Conservation (phyloP, 2,888 invertebrate genomes). For the Odiellus spinosus region DNA sequence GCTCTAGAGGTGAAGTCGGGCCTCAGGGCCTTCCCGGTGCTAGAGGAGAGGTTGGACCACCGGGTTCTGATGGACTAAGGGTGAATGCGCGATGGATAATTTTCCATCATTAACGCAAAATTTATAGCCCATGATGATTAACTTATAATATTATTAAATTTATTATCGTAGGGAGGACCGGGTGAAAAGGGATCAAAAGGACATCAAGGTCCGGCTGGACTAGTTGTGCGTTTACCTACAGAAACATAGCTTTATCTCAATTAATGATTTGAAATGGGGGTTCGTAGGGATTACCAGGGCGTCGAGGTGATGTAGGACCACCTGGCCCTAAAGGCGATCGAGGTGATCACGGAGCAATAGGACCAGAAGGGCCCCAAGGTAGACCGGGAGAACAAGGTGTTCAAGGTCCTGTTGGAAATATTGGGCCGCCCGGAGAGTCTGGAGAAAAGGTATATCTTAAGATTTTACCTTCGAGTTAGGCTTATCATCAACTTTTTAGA, state of each 20-base stretch:
- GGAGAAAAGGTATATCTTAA: slow-evolving; percentile 15
- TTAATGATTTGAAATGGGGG: too few species aligned
- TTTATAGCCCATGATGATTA: too few species aligned
- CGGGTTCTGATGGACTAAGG: slow-evolving; percentile 24
- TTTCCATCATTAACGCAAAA: too few species aligned
- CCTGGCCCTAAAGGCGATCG: slow-evolving; percentile 60
- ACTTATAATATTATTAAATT: too few species aligned
- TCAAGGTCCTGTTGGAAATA: slow-evolving; percentile 25
- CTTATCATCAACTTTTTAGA: too few species aligned
- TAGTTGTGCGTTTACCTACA: slow-evolving; percentile 41
- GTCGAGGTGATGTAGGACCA: slow-evolving; percentile 46
- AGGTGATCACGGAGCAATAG: slow-evolving; percentile 47
- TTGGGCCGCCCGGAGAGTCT: slow-evolving; percentile 56
- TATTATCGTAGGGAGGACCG: slow-evolving; percentile 20
- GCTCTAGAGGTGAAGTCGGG: slow-evolving; percentile 27
- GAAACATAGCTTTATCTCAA: too few species aligned
- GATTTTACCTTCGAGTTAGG: too few species aligned
- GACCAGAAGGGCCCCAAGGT: slow-evolving; percentile 53
- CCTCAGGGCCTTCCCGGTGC: slow-evolving; percentile 40
- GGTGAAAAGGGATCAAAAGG: slow-evolving; percentile 54
- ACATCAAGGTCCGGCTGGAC: slow-evolving; percentile 49
- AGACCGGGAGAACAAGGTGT: slow-evolving; percentile 22
- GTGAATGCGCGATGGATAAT: slow-evolving; percentile 9
- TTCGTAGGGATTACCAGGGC: slow-evolving; percentile 47
- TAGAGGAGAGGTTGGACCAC: slow-evolving; percentile 34